phyloP scores from a whole-genome alignment of 1,140 invertebrate genomes.

The Drosophila tani region DNA sequence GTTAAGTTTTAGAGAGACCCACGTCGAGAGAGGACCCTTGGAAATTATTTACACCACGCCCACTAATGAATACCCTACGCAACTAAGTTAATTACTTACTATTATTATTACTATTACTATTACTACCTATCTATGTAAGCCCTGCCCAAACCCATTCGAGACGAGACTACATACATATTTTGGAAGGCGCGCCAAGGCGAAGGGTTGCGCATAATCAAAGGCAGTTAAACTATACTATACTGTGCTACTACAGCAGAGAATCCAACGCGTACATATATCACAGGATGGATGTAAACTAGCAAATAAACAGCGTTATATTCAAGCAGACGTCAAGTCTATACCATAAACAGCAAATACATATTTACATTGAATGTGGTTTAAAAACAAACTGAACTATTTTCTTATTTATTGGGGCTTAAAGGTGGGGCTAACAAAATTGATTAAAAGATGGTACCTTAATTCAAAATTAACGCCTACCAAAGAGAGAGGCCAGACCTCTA shows the following conservation, averaged over 20 bases:
- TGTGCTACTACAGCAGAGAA: conserved; percentile 47
- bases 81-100: conserved; percentile 66
- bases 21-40: conserved; percentile 46
- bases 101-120: conserved; percentile 27
- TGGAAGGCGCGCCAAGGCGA: conserved; percentile 10
- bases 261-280: conserved; percentile 56
- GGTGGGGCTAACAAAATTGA: background rate
- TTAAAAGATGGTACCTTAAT: background rate
- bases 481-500: background rate
- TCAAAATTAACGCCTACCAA: no score
- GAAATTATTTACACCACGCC: conserved; percentile 70
- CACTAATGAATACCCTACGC: conserved; percentile 69
- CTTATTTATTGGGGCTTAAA: conserved; percentile 29
- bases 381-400: conserved; percentile 27
- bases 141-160: conserved; percentile 45
- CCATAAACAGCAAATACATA: conserved; percentile 81
- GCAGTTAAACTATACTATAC: conserved; percentile 69
- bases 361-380: conserved; percentile 83
- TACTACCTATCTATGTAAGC: conserved; percentile 54
- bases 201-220: conserved; percentile 38
- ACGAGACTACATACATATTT: conserved; percentile 17
- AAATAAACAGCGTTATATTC: conserved; percentile 70
- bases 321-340: conserved; percentile 67
- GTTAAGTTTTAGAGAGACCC: conserved; percentile 64
- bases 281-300: conserved; percentile 55